Evolutionary conservation across 2,113 vertebrate genomes (phyloP), one percentile per base, ranked within the genome.

Genomic region (Misgurnus anguillicaudatus): DNA sequence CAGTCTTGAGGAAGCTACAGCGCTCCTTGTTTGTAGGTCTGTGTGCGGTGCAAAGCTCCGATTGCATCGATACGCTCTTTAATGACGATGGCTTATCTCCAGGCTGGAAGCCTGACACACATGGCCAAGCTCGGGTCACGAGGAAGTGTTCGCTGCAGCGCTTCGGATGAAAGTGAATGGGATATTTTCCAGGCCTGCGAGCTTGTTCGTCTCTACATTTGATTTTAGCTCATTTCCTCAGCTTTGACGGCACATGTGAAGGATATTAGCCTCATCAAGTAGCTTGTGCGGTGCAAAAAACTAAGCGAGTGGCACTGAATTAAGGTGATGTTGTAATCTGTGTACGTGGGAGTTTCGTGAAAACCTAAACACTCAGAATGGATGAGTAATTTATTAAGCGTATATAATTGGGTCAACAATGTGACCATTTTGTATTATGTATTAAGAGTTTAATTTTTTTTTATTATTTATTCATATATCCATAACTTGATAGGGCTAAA

Each of bases 141-240:
- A 48, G 48, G 63, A 80, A 64, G 73, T 63, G 76, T 66, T 82
- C 45, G 51, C 41, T 36, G n/a, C 57, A 55, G 47, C 66, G 19
- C 62, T 31, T n/a, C 47, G 74, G 75, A 84, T 78, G 64, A 81
- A 81, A 84, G 51, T 17, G 72, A 80, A 76, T 76, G 58, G 57
- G 57, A 58, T 36, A 66, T 77, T 19, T 78, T 79, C n/a, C 60
- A 38, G 68, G 66, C 53, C 55, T 48, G 45, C 68, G 14, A 69
- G 47, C 64, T 39, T 31, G 39, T 75, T 68, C 41, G 14, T 71
- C 70, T 60, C 72, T 17, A 65, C 17, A 51, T 84, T 75, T 81
- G 61, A 84, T 82, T 79, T 73, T 57, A 36, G 63, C 70, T 75
- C 36, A 66, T 78, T 81, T 62, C 64, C 68, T 58, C 38, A 13